phyloP scores from a whole-genome alignment of 2,888 invertebrate species.

The Sericinus montela region DNA sequence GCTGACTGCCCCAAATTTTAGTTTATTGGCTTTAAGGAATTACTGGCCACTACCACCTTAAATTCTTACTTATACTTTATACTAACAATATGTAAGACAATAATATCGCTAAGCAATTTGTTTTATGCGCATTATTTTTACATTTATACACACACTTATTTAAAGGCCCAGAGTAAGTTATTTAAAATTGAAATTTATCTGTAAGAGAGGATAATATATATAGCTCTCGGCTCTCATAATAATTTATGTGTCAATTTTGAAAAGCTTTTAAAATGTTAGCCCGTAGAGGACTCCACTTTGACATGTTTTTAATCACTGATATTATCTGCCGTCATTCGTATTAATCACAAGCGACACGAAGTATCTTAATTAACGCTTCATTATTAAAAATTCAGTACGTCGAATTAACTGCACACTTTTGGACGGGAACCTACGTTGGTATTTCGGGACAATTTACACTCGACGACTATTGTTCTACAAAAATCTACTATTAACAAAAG shows the following conservation, averaged over 20 bases:
- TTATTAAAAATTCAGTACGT: conserved; percentile 58
- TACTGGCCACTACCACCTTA: no score
- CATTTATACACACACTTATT: no score
- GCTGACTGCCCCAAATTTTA: no score
- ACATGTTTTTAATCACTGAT: conserved; percentile 62
- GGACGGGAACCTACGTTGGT: conserved; percentile 40
- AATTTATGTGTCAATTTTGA: conserved; percentile 16
- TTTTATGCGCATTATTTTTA: no score
- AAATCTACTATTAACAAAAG: no score
- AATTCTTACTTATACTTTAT: no score
- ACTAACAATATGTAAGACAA: no score
- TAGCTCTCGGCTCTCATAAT: neutral
- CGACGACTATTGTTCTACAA: conserved; percentile 22
- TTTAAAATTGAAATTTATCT: no score
- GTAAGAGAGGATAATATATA: neutral
- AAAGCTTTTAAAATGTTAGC: conserved; percentile 18
- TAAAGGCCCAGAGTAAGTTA: no score
- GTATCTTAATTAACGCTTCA: conserved; percentile 73
- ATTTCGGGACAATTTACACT: conserved; percentile 24
- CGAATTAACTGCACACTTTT: conserved; percentile 65
- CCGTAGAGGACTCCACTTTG: conserved; percentile 33
- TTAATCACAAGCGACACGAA: conserved; percentile 59
- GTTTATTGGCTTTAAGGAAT: no score
- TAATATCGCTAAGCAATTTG: no score
- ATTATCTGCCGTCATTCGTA: conserved; percentile 59